Base-by-base conservation (phyloP, 2,113 vertebrate genomes). In the Datnioides undecimradiatus region DNA sequence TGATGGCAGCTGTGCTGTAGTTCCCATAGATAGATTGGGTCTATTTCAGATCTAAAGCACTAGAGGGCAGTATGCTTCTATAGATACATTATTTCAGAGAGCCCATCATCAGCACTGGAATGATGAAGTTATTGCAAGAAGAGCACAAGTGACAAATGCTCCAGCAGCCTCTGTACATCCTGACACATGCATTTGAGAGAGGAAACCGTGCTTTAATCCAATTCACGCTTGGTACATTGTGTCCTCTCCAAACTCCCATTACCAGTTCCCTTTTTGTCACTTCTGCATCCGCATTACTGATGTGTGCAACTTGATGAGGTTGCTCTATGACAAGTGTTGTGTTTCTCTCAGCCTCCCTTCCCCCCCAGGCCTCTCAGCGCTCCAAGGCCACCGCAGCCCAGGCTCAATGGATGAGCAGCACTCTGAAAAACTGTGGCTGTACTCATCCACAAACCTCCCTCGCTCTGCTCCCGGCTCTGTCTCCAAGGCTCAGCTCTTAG, bases 371-470 rank as follows among this genome's bases (percentile, higher is more conserved):
- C 87, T 76, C 87, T 79, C 76, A 78, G 72, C 6, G 40, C 70
- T 86, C 85, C 91, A 92, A 92, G 88, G 91, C 85, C 87, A 92
- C 81, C 75, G 73, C 84, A 72, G 62, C 80, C 84, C 80, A 86
- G 80, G 70, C 79, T 92, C 89, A 91, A 85, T 91, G 86, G 71
- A 89, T 80, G 74, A 87, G 78, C 74, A 75, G 72, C 78, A 84
- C 74, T 87, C 64, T 85, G 76, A 83, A 73, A 87, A 85, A 82
- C 59, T 55, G 79, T 62, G 55, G 67, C 63, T 84, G 60, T 78
- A 73, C 79, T 87, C 79, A 77, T 72, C 71, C 74, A 58, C 71
- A 76, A 73, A 76, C 66, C 78, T 83, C 85, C 48, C 75, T 87
- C 60, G 33, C 76, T 75, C 49, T 57, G 25, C 72, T 76, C 64